Base-by-base conservation (phyloP, 2,797 vertebrate genomes). In the Falco cherrug region DNA sequence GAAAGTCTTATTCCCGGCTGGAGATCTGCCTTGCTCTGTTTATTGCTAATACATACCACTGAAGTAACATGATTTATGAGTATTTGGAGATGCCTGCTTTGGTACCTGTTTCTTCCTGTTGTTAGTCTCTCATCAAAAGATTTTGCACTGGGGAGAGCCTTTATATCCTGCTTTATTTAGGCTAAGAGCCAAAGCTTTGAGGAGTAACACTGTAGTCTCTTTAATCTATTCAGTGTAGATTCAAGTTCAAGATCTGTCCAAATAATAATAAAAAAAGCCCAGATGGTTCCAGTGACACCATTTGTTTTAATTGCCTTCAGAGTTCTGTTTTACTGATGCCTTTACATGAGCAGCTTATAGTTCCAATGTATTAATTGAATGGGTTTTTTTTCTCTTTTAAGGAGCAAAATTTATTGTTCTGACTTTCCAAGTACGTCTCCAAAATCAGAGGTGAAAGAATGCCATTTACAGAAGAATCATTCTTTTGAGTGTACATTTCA, bases 341-440 rank as follows among this genome's bases (percentile, higher is more conserved):
- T 39, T 39, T 39, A 39, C 76, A 63, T 1, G 11, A 70, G 37
- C 73, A 78, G 41, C n/a, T 77, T 18, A 12, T 41, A 47, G 21
- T 74, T 85, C 35, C 70, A 57, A 17, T n/a, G 12, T 5, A 45
- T 57, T 97, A 89, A 94, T 51, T 37, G 7, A 76, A 33, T n/a
- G 28, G 9, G 1, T 14, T 43, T 25, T 84, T 56, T 64, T 8
- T 4, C 12, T 97, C 77, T 97, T 97, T 97, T 33, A 91, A 99
- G 98, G 98, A 98, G 98, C n/a, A 97, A 97, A 29, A 95, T 98
- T 85, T 97, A 98, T 11, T 99, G 99, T 91, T 96, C 98, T 10
- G 97, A 97, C 76, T 97, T 97, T 95, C 97, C 98, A 65, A 98
- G 96, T 63, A 93, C 95, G 64, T 96, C 97, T 79, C 69, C 96